Conservation (phyloP, 2,888 invertebrate species). For the Phrixothrix hirtus region DNA sequence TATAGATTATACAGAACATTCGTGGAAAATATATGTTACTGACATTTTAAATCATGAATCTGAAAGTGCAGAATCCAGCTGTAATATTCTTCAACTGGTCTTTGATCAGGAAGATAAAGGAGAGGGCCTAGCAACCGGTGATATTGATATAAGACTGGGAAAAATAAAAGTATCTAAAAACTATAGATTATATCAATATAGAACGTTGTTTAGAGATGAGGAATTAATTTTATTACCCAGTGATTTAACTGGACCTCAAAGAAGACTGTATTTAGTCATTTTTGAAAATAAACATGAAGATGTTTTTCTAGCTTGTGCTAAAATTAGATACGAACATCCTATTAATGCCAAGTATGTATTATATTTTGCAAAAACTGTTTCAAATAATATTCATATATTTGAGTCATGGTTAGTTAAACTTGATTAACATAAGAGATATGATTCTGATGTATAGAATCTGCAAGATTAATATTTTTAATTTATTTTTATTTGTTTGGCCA, state of each 20-base stretch:
- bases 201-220: constrained; percentile 69
- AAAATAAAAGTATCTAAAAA: constrained; percentile 72
- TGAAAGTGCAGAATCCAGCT: constrained; percentile 73
- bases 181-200: constrained; percentile 60
- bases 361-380: neutral
- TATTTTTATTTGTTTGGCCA: no score
- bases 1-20: constrained; percentile 69
- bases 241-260: constrained; percentile 74
- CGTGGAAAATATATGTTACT: constrained; percentile 88
- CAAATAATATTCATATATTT: no score
- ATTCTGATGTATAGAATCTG: no score
- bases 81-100: constrained; percentile 81
- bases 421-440: no score
- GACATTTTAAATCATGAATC: constrained; percentile 80
- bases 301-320: constrained; percentile 81
- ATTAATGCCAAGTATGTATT: constrained; percentile 70
- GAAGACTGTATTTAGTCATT: constrained; percentile 79
- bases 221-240: constrained; percentile 71
- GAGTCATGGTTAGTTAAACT: no score
- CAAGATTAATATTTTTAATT: no score
- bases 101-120: constrained; percentile 78
- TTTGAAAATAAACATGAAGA: constrained; percentile 77
- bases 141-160: constrained; percentile 77
- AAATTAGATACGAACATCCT: constrained; percentile 70
- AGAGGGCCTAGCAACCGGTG: constrained; percentile 73